These are phyloP conservation scores for Accipiter cooperii DNA, from an alignment of 2,113 vertebrate species.

Conservation along the genomic window DNA sequence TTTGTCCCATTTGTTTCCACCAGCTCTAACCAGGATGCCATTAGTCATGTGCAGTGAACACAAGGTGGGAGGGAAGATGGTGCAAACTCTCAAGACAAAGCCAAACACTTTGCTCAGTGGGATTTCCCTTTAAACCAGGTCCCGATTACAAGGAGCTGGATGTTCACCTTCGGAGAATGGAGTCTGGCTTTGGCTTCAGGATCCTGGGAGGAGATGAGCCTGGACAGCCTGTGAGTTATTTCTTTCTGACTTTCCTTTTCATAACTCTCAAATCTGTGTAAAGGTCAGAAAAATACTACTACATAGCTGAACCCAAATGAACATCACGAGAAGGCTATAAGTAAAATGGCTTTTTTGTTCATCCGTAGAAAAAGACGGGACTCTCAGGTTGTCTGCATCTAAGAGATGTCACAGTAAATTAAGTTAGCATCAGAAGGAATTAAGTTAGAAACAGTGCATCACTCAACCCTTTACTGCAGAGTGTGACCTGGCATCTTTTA, in stretches of 20 bases:
- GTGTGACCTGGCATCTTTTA: neutral
- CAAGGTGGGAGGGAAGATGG: constrained; percentile 14
- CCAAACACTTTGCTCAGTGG: constrained; percentile 45
- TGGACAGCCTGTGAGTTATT: constrained; percentile 92
- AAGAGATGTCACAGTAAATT: neutral
- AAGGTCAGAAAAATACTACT: neutral
- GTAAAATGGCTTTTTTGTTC: neutral
- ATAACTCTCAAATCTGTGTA: neutral
- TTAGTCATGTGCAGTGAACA: constrained; percentile 43
- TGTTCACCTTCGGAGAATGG: constrained; percentile 93
- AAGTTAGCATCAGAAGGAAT: neutral
- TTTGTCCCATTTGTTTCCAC: constrained; percentile 30
- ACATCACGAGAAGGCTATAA: neutral
- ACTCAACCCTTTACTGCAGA: neutral
- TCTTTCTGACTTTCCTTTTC: neutral
- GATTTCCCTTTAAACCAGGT: constrained; percentile 73
- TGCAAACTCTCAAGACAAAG: neutral
- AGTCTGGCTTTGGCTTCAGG: constrained; percentile 97
- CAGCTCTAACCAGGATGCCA: constrained; percentile 39
- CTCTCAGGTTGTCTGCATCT: neutral
- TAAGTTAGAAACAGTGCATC: neutral
- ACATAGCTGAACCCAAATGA: neutral
- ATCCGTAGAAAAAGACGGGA: neutral
- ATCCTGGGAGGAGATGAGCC: constrained; percentile 97
- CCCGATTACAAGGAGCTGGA: constrained; percentile 92